phyloP scores from a whole-genome alignment of 2,888 invertebrate genomes.

The Sarcophaga rosellei region DNA sequence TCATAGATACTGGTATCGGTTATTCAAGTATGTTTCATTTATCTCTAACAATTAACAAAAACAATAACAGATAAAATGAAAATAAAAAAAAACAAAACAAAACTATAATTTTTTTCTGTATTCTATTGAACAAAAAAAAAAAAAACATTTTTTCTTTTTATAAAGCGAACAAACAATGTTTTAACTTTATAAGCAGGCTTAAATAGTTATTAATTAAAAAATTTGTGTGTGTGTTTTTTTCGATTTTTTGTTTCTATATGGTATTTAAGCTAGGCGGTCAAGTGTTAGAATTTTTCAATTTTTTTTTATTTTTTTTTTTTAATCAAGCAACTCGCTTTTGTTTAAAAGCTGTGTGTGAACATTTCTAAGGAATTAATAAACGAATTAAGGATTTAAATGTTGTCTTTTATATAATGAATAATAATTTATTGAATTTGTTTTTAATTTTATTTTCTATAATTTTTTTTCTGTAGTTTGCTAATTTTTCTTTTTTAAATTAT shows the following conservation, averaged over 20 bases:
- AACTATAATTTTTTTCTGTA: background rate
- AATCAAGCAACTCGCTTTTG: too few relatives aligned
- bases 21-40: slow-evolving; percentile 80
- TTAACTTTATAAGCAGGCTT: background rate
- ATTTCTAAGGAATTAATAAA: too few relatives aligned
- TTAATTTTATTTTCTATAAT: background rate
- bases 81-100: background rate
- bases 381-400: background rate
- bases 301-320: too few relatives aligned
- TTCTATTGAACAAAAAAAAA: too few relatives aligned
- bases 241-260: too few relatives aligned
- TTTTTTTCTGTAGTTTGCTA: slow-evolving; percentile 58
- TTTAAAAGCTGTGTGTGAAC: too few relatives aligned
- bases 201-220: too few relatives aligned
- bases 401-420: slow-evolving; percentile 18
- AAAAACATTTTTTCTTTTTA: background rate
- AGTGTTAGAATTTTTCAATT: too few relatives aligned
- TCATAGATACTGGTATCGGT: slow-evolving; percentile 79
- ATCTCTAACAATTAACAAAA: background rate
- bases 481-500: slow-evolving; percentile 35
- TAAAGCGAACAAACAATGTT: background rate
- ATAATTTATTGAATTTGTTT: slow-evolving; percentile 4
- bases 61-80: too few relatives aligned
- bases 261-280: too few relatives aligned
- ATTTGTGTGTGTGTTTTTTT: too few relatives aligned